These are phyloP conservation scores for Amphiura filiformis DNA, from an alignment of 35 echinoderm and acorn worm species.

Conservation along the genomic window DNA sequence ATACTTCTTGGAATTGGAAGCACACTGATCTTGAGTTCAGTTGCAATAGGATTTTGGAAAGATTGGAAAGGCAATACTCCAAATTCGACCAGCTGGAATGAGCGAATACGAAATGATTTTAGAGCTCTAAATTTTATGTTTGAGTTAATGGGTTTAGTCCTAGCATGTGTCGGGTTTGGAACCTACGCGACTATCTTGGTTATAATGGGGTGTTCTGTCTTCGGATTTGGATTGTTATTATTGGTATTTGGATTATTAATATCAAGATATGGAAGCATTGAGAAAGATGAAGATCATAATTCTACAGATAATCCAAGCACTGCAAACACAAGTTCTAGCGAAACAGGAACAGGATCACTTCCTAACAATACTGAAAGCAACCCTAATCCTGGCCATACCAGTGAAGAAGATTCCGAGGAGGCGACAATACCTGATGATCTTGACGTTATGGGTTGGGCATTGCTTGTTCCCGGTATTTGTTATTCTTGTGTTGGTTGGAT, in stretches of 20 bases:
- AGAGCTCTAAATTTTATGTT: neutral
- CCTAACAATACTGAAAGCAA: neutral
- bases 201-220: neutral
- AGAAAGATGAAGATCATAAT: neutral
- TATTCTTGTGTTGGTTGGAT: neutral
- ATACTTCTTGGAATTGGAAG: neutral
- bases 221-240: neutral
- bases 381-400: neutral
- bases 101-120: neutral
- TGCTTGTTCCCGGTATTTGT: neutral
- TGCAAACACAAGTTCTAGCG: neutral
- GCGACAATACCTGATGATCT: neutral
- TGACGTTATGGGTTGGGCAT: neutral
- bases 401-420: no score
- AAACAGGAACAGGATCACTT: neutral
- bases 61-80: neutral
- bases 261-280: neutral
- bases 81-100: neutral
- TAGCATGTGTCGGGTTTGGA: neutral
- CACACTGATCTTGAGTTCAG: neutral
- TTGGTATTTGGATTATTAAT: neutral
- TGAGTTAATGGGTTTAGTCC: neutral
- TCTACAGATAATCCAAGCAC: neutral
- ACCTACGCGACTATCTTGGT: neutral
- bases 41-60: neutral